phyloP scores from a whole-genome alignment of 2,888 invertebrate genomes.

The Drosophila ochracea region DNA sequence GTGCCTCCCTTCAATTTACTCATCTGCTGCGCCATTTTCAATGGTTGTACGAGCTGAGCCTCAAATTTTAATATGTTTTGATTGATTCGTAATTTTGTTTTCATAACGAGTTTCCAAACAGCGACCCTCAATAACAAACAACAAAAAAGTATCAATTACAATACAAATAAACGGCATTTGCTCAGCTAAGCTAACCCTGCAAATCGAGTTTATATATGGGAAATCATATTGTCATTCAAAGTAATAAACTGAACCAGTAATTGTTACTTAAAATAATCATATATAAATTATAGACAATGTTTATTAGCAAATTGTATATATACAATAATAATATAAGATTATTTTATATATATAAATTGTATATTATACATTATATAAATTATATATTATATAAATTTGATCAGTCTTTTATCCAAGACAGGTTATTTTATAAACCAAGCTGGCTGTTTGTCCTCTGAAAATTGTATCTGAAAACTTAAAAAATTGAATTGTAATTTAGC shows the following conservation, averaged over 20 bases:
- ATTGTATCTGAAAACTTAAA: neutral
- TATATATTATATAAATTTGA: neutral
- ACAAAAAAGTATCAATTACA: slow-evolving; percentile 17
- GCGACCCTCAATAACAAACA: slow-evolving; percentile 8
- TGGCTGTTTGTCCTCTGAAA: neutral
- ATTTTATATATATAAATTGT: neutral
- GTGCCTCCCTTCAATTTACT: slow-evolving; percentile 2
- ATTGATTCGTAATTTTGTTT: slow-evolving; percentile 14
- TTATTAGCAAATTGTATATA: neutral
- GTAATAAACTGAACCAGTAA: neutral
- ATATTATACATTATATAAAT: too few relatives aligned
- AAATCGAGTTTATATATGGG: neutral
- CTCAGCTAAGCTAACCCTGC: neutral
- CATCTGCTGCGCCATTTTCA: slow-evolving; percentile 44
- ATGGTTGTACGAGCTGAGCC: slow-evolving; percentile 29
- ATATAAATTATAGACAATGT: neutral
- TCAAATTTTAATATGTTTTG: slow-evolving; percentile 25
- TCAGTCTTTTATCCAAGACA: neutral
- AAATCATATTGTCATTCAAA: neutral
- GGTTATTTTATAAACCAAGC: neutral
- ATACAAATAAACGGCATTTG: neutral
- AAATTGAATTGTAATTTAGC: neutral
- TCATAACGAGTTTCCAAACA: slow-evolving; percentile 11
- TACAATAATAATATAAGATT: neutral
- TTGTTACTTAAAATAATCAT: neutral